A percentile compares a stretch with the other conserved stretches of the same genome.
Evolutionary conservation across 2,113 vertebrate species (phyloP).

Genomic region (Trichomycterus rosablanca): DNA sequence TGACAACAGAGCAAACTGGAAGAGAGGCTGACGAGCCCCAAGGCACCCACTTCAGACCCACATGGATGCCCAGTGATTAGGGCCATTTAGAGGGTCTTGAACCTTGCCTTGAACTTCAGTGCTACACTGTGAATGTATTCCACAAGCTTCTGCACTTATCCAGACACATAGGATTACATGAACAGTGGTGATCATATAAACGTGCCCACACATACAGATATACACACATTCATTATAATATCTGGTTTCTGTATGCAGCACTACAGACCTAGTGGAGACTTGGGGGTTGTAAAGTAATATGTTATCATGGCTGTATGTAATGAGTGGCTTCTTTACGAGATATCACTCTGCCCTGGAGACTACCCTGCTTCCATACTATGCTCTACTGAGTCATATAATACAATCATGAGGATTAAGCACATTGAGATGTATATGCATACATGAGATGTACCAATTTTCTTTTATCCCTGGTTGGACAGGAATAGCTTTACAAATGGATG

Average conservation of each 20-base stretch:
- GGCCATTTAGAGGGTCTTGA: constrained; percentile 65
- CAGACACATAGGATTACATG: constrained; percentile 23
- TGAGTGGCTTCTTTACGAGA: constrained; percentile 26
- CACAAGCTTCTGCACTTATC: constrained; percentile 39
- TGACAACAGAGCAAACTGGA: constrained; percentile 53
- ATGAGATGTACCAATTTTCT: no score
- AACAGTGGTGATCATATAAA: not conserved
- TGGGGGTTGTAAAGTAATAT: constrained; percentile 22
- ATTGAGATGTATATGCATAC: not conserved
- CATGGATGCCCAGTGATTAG: constrained; percentile 54
- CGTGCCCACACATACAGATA: constrained; percentile 15
- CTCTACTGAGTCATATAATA: constrained; percentile 2
- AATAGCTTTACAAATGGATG: no score
- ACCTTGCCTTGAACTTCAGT: constrained; percentile 51
- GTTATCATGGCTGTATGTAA: constrained; percentile 23
- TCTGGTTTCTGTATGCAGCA: constrained; percentile 33
- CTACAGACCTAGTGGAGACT: constrained; percentile 39
- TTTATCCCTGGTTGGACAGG: no score
- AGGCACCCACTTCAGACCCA: constrained; percentile 58
- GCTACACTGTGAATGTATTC: constrained; percentile 59
- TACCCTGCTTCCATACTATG: not conserved
- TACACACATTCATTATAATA: constrained; percentile 19
- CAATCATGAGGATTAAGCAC: not conserved
- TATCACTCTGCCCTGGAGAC: constrained; percentile 2
- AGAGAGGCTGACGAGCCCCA: constrained; percentile 55